A percentile compares a stretch with the other conserved stretches of the same genome.
phyloP scores from a whole-genome alignment of 2,888 invertebrate species.

The Melanophora roralis region DNA sequence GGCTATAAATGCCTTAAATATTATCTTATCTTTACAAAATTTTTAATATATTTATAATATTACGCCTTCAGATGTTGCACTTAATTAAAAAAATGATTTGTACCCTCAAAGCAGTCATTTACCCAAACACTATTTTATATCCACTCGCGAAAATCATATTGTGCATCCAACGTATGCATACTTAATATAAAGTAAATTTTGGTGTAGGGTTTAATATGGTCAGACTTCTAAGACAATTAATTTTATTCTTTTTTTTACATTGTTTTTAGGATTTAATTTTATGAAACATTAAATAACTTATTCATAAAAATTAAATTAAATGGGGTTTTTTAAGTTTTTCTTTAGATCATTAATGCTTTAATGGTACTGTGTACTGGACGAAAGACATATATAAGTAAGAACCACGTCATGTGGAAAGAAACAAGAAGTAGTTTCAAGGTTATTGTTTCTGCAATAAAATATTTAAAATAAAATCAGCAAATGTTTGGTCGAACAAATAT shows the following conservation, averaged over 20 bases:
- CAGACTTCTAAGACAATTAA: background rate
- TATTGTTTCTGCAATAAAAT: constrained; percentile 31
- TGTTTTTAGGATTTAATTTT: background rate
- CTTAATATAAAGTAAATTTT: too few species aligned
- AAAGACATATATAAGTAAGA: background rate
- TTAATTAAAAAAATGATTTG: too few species aligned
- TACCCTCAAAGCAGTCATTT: too few species aligned
- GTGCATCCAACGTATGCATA: too few species aligned
- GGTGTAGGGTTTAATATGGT: too few species aligned
- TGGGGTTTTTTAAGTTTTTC: background rate
- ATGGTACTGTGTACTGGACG: background rate
- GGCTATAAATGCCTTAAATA: too few species aligned
- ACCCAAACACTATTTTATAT: too few species aligned
- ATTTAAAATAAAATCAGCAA: constrained; percentile 24
- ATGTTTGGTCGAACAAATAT: constrained; percentile 46
- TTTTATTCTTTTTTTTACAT: background rate
- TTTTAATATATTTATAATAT: too few species aligned
- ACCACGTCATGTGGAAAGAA: background rate
- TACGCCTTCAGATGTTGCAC: too few species aligned
- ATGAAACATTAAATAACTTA: background rate
- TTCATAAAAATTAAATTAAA: background rate
- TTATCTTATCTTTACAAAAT: too few species aligned
- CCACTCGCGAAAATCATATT: too few species aligned
- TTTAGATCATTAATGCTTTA: too few species aligned
- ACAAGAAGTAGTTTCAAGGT: constrained; percentile 44